A percentile compares a stretch with the other conserved stretches of the same genome.
These are phyloP conservation scores for Trididemnum clinides DNA, from an alignment of 23 tunicate genomes.

Conservation along the genomic window DNA sequence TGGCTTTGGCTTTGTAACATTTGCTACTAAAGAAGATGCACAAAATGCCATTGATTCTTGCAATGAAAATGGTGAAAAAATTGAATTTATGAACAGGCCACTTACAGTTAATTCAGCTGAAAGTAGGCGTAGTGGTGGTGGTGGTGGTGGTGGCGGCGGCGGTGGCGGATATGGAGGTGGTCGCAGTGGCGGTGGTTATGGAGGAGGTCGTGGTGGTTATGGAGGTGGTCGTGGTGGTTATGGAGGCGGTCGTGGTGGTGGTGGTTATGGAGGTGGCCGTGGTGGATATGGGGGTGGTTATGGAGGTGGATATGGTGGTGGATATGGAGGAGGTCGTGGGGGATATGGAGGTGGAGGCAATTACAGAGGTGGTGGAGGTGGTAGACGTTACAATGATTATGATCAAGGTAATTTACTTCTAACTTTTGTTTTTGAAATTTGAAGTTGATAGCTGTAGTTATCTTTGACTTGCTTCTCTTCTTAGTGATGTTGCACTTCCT, in stretches of 20 bases:
- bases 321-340: slow-evolving; percentile 38
- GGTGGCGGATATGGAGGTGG: slow-evolving; percentile 7
- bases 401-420: background rate
- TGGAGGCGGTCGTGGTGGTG: background rate
- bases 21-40: slow-evolving; percentile 4
- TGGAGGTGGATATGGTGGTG: background rate
- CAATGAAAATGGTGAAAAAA: background rate
- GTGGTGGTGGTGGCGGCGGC: slow-evolving; percentile 46
- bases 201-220: background rate
- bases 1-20: slow-evolving; percentile 72
- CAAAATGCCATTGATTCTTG: background rate
- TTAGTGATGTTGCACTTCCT: no score
- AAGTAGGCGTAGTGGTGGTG: slow-evolving; percentile 16
- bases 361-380: slow-evolving; percentile 2
- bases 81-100: slow-evolving; percentile 6
- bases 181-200: background rate
- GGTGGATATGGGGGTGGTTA: background rate
- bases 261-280: background rate
- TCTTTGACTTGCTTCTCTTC: no score
- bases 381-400: background rate
- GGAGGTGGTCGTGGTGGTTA: background rate
- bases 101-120: slow-evolving; percentile 39
- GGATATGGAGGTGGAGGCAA: slow-evolving; percentile 15
- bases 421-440: no score
- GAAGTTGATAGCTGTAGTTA: no score